Conservation (phyloP, 2,888 invertebrate genomes). For the Xanthorhoe designata region DNA sequence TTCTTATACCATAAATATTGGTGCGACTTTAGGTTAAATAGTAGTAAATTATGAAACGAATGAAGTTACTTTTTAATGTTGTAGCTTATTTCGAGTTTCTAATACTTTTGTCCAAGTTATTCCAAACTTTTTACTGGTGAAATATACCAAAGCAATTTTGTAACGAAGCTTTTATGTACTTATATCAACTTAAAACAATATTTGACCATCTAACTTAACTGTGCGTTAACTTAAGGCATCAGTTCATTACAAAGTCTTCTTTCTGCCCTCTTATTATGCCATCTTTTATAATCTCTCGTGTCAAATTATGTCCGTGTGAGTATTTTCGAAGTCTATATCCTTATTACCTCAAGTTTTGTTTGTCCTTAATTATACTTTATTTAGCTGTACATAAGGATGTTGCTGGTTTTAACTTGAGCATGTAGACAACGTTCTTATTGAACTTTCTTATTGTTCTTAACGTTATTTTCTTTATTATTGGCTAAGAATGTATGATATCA, state of each 20-base stretch:
- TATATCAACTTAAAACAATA: background rate
- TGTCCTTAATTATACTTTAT: conserved; percentile 11
- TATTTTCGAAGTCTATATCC: conserved; percentile 22
- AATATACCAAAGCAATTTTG: background rate
- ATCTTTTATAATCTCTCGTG: conserved; percentile 17
- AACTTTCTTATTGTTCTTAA: too few relatives aligned
- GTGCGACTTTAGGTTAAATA: background rate
- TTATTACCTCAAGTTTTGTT: conserved; percentile 22
- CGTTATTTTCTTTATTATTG: too few relatives aligned
- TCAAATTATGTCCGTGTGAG: conserved; percentile 18
- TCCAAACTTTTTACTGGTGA: background rate
- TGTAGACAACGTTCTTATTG: background rate
- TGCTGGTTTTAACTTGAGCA: conserved; percentile 9
- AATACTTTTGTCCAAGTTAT: background rate
- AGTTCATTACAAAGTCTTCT: too few relatives aligned
- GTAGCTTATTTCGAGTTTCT: background rate
- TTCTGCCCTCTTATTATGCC: too few relatives aligned
- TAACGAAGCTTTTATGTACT: background rate
- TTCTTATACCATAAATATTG: background rate
- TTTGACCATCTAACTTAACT: background rate
- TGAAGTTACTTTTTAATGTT: background rate
- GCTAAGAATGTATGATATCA: too few relatives aligned
- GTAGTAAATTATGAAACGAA: background rate
- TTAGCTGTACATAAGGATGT: conserved; percentile 21
- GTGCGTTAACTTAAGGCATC: background rate